Conservation (phyloP, 1,140 invertebrate species). For the Scaptomyza pallida region DNA sequence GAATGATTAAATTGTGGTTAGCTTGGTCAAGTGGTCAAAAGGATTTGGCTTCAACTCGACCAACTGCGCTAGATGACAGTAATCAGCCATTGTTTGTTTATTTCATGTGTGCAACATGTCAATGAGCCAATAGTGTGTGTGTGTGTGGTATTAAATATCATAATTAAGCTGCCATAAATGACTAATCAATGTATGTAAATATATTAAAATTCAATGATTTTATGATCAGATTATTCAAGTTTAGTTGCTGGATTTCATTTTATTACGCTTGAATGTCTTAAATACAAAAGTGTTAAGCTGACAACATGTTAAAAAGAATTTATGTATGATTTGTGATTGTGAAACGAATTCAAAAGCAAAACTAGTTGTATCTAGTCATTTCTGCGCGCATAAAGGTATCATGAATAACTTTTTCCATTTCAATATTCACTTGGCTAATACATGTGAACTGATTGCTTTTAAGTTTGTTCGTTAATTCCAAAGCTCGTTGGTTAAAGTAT, state of each 20-base stretch:
- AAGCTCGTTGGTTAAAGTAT: too few relatives aligned
- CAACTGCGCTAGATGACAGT: conserved; percentile 22
- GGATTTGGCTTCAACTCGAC: conserved; percentile 17
- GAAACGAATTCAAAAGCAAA: too few relatives aligned
- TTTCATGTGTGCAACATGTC: neutral
- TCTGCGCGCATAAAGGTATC: too few relatives aligned
- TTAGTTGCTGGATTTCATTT: neutral
- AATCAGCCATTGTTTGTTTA: conserved; percentile 31
- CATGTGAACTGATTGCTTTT: too few relatives aligned
- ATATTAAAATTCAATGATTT: neutral
- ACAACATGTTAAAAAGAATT: too few relatives aligned
- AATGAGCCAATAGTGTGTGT: neutral
- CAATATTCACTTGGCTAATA: too few relatives aligned
- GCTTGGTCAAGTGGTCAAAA: conserved; percentile 35
- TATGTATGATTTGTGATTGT: too few relatives aligned
- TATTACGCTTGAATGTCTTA: neutral
- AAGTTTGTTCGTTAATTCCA: too few relatives aligned
- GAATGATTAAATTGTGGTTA: conserved; percentile 69
- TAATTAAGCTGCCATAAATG: conserved; percentile 1
- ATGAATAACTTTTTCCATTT: too few relatives aligned
- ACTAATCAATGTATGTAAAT: neutral
- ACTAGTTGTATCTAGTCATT: too few relatives aligned
- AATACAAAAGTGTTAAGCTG: too few relatives aligned
- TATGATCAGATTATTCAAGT: neutral
- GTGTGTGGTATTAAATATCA: neutral